Base-by-base conservation (phyloP, 2,113 vertebrate genomes). In the Cyphomyrus plagiostoma region DNA sequence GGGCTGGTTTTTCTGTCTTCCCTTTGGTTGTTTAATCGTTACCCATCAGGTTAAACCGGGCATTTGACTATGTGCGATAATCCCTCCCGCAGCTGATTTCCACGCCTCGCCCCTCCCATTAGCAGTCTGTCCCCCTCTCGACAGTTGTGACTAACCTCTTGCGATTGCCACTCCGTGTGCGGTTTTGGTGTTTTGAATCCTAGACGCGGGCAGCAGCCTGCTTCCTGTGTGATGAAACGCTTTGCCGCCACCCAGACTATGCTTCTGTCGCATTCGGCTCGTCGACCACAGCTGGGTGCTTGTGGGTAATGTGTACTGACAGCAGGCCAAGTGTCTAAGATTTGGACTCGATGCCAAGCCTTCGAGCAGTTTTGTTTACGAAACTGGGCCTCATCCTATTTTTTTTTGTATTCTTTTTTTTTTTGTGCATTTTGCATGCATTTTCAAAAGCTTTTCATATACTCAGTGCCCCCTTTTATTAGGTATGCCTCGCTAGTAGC, bases 221-320 rank as follows among this genome's bases (percentile, higher is more conserved):
- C 35, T 80, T 42, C 35, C 35, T 42, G 74, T n/a, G 13, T 26
- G 8, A 23, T 86, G 83, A 86, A 49, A 86, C n/a, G n/a, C 83
- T 85, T 48, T n/a, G n/a, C 83, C 3, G 48, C 6, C 48, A 49
- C 83, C 46, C 45, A 86, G 45, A 86, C n/a, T 49, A 23, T n/a
- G 83, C 83, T 26, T 48, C 74, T 26, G 83, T 86, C 48, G 45
- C 15, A 15, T 80, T 80, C 35, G 35, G 23, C 45, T 86, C 48
- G 45, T 86, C 23, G 45, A n/a, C 48, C 83, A 49, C 45, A 86
- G 45, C 83, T 48, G 45, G 48, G 11, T 49, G 83, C 23, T 48
- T 86, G 83, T 48, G 82, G 74, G 74, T 80, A 80, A 80, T 80
- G 74, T 80, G 74, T 80, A 39, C 74, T 80, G 74, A 80, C 74